These are phyloP conservation scores for Parotocinclus haroldoi DNA, from an alignment of 2,797 vertebrate species.

Conservation along the genomic window DNA sequence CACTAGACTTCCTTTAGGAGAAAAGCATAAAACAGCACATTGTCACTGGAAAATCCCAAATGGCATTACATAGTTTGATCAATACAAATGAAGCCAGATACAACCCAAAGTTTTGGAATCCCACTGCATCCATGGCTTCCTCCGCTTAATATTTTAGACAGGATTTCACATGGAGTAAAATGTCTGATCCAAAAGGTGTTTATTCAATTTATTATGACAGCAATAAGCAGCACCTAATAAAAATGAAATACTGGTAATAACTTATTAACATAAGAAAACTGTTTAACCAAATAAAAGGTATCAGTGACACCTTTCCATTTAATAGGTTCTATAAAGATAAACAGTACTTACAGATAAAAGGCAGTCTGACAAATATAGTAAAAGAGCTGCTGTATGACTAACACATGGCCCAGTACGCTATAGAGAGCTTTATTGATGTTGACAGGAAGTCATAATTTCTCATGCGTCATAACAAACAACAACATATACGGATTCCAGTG, in stretches of 20 bases:
- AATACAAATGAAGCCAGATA: too few species aligned
- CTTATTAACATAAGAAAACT: background rate
- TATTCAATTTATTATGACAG: too few species aligned
- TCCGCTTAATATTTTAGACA: too few species aligned
- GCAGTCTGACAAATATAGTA: background rate
- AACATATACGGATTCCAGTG: background rate
- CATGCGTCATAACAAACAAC: slow-evolving; percentile 9
- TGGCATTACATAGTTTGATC: too few species aligned
- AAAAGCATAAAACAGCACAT: background rate
- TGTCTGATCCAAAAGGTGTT: too few species aligned
- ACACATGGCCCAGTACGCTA: slow-evolving; percentile 25
- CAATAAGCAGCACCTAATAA: too few species aligned
- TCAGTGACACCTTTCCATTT: background rate
- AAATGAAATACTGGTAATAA: too few species aligned
- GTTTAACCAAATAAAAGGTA: background rate
- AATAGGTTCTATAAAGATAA: slow-evolving; percentile 11
- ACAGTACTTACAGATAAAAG: slow-evolving; percentile 9
- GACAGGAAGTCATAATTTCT: slow-evolving; percentile 31
- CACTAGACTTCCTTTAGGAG: slow-evolving; percentile 85
- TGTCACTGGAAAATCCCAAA: too few species aligned
- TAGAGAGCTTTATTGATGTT: slow-evolving; percentile 19
- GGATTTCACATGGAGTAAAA: too few species aligned
- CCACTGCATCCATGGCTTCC: too few species aligned
- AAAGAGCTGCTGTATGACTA: slow-evolving; percentile 26
- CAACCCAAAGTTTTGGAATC: too few species aligned